Base-by-base conservation (phyloP, 2,113 vertebrate species). In the Haemorhous mexicanus region DNA sequence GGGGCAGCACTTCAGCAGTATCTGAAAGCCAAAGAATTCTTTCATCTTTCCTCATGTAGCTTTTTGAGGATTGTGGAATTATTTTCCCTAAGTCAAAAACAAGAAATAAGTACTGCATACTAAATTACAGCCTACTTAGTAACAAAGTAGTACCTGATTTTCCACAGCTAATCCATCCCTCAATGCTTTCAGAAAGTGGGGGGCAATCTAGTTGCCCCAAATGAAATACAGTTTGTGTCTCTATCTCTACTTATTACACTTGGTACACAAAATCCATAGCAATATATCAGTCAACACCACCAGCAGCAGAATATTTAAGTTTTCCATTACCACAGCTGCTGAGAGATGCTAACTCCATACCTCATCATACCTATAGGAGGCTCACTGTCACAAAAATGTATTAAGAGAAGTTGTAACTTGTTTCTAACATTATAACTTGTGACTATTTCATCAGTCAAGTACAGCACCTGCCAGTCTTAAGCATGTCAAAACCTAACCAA, bases 1-100 rank as follows among this genome's bases (percentile, higher is more conserved):
- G 53, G 90, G 96, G 96, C 97, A 97, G 96, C 47, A 91, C 35
- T 14, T 77, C 50, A 83, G 75, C 61, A 73, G 16, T 9, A 80
- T n/a, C 80, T 44, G 7, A 20, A 83, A 86, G 32, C 41, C 69
- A 52, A 82, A 72, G 7, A 93, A 70, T 14, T 62, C 6, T 13
- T 56, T 32, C 15, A 27, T 32, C n/a, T 13, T 46, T 32, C 11
- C 6, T 50, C n/a, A 43, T 19, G 9, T 6, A 66, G 44, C 8
- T 52, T 63, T 63, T 41, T 55, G 17, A 75, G 8, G 12, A 55
- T 18, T 43, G 70, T 16, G 49, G 46, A 84, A 84, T 47, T 70
- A 2, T 66, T 83, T 52, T 28, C 70, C 22, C 1, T 23, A 90
- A 67, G 1, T 13, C 17, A 41, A 78, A 81, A 90, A 24, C 21